phyloP scores from a whole-genome alignment of 2,113 vertebrate genomes.

The Menura novaehollandiae region DNA sequence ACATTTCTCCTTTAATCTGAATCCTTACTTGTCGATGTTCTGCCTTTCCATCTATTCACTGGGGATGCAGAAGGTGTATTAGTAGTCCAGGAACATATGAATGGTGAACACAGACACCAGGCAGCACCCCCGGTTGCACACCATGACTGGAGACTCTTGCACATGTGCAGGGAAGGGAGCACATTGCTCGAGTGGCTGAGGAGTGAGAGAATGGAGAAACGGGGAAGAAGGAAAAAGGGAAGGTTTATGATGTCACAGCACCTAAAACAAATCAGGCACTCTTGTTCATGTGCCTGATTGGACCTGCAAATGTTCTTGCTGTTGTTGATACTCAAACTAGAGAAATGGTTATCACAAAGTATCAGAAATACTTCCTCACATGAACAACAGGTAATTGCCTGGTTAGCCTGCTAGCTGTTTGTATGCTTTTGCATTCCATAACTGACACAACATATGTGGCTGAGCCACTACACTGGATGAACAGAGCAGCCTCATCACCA shows the following conservation, averaged over 20 bases:
- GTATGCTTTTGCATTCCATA: neutral
- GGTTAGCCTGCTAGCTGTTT: neutral
- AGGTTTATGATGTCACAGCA: neutral
- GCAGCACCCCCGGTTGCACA: rapidly evolving
- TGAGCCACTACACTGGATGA: neutral
- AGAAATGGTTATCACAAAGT: neutral
- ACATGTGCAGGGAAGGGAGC: rapidly evolving
- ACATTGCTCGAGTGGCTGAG: neutral
- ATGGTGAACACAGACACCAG: rapidly evolving
- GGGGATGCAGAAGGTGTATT: neutral
- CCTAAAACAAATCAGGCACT: neutral
- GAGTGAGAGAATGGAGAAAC: neutral
- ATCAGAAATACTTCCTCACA: neutral
- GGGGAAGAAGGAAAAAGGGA: neutral
- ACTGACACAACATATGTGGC: rapidly evolving
- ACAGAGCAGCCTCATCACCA: neutral
- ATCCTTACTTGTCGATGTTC: neutral
- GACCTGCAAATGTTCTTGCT: rapidly evolving
- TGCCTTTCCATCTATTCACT: conserved; percentile 12
- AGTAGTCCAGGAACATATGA: rapidly evolving
- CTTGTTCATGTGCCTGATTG: rapidly evolving
- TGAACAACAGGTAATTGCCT: neutral
- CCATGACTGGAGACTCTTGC: rapidly evolving
- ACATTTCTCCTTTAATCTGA: conserved; percentile 70
- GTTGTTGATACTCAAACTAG: neutral